These are phyloP conservation scores for Ophiodon elongatus DNA, from an alignment of 2,113 vertebrate genomes.

Conservation along the genomic window DNA sequence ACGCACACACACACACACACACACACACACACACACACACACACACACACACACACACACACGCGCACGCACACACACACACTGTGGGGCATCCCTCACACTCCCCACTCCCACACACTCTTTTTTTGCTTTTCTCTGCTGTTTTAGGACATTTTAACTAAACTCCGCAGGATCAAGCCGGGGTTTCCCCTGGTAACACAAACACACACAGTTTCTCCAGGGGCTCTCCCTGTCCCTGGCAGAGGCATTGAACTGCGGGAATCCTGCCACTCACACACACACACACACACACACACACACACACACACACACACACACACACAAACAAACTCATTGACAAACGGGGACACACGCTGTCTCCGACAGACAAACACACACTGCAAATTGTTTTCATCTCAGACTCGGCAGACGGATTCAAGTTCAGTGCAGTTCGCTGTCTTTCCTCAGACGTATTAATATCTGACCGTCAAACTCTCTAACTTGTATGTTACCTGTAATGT, in stretches of 20 bases:
- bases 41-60: no score
- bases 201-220: constrained; percentile 34
- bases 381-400: constrained; percentile 28
- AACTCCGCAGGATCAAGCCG: constrained; percentile 47
- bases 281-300: constrained; percentile 37
- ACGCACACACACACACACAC: not conserved
- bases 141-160: constrained; percentile 55
- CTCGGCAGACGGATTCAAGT: constrained; percentile 2
- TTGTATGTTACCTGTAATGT: not conserved
- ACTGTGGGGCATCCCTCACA: constrained; percentile 48
- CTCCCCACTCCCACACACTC: constrained; percentile 37
- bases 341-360: constrained; percentile 4
- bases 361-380: not conserved
- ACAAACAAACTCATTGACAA: constrained; percentile 21
- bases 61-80: constrained; percentile 18
- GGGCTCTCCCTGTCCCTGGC: constrained; percentile 70
- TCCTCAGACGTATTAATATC: constrained; percentile 2
- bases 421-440: not conserved
- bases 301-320: constrained; percentile 22
- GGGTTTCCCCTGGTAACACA: constrained; percentile 81
- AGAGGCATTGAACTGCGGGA: constrained; percentile 57
- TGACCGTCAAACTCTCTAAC: not conserved
- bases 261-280: constrained; percentile 49
- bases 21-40: no score
- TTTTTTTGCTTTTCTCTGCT: constrained; percentile 3